Base-by-base conservation (phyloP, 2,888 invertebrate species). In the Microctonus hyperodae region DNA sequence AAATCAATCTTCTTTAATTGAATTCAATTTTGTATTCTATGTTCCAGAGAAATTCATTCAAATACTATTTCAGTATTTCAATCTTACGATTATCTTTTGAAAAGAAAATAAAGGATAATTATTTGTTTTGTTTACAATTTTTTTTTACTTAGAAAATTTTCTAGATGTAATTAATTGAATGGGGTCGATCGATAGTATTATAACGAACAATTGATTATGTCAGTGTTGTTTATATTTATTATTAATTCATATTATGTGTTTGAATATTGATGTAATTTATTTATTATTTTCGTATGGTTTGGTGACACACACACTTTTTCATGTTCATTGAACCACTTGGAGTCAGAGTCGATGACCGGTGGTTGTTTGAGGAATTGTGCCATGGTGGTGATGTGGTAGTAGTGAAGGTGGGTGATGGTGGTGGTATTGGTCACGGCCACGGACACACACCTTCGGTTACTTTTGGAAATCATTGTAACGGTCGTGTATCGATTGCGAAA, bases 371-470 rank as follows among this genome's bases (percentile, higher is more conserved):
- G 50, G 56, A 66, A 66, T 57, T 56, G 48, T 53, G 28, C 23
- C 25, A 53, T 65, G 55, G 56, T 44, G 55, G 40, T 57, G 69
- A 28, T 28, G 28, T 28, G 59, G 56, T 57, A 69, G 44, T 44
- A 50, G 51, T 57, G 70, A n/a, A n/a, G n/a, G n/a, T n/a, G n/a
- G n/a, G 67, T 69, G 67, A 69, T 57, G 70, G 70, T 28, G 59
- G 51, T 57, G 70, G 16, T 44, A 50, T 33, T 57, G 70, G 67
- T 69, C 70, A 70, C 62, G 70, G 70, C 67, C 70, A 69, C 53
- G 69, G 65, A 60, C 67, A 63, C 58, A 20, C 40, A 37, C 28
- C 40, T 51, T 40, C 20, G 50, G 63, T 48, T 22, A 25, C 55
- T 64, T 55, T 64, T 63, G 57, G 55, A 31, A 58, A 63, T 57